phyloP scores from a whole-genome alignment of 2,113 vertebrate genomes.

The Anoplopoma fimbria region DNA sequence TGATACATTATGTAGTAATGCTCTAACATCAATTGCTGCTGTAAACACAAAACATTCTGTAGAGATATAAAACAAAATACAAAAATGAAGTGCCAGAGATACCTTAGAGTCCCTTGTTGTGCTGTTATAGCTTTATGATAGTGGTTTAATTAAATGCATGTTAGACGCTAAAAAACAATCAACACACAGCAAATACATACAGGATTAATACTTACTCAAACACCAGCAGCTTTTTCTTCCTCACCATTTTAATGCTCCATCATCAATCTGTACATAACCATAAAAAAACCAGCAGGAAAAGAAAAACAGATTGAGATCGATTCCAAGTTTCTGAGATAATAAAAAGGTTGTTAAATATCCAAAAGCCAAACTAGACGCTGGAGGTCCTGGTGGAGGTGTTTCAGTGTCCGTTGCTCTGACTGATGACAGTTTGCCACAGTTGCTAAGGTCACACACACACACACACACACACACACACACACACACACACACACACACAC shows the following conservation, averaged over 20 bases:
- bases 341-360: slow-evolving; percentile 29
- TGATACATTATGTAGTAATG: background rate
- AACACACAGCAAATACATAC: background rate
- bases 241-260: slow-evolving; percentile 82
- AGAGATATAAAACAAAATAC: background rate
- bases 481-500: background rate
- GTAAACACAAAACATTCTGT: background rate
- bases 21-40: background rate
- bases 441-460: slow-evolving; percentile 26
- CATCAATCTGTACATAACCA: slow-evolving; percentile 57
- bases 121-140: background rate
- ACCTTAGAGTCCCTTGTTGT: background rate
- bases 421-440: slow-evolving; percentile 51
- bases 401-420: slow-evolving; percentile 55
- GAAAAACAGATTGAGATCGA: background rate
- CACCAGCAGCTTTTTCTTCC: slow-evolving; percentile 79
- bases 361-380: slow-evolving; percentile 50
- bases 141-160: background rate
- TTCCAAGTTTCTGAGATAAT: slow-evolving; percentile 19
- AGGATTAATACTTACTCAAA: slow-evolving; percentile 76
- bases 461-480: background rate
- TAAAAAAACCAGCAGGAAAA: slow-evolving; percentile 35
- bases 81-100: background rate
- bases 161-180: slow-evolving; percentile 3
- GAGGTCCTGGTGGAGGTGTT: slow-evolving; percentile 54